These are phyloP conservation scores for Didymodactylos carnosus DNA, from an alignment of 2,888 invertebrate genomes.

Conservation along the genomic window DNA sequence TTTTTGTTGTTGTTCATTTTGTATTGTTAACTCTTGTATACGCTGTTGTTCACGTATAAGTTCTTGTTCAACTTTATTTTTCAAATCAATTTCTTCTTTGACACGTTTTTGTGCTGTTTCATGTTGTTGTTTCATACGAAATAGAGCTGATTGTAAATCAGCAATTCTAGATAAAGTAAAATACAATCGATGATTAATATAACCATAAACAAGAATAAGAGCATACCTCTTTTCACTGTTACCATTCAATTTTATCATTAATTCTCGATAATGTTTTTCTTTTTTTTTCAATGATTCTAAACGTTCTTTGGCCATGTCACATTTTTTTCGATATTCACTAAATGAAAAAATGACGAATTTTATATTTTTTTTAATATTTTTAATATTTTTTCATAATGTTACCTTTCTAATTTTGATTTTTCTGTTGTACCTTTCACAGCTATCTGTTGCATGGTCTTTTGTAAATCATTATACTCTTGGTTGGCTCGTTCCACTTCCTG, in stretches of 20 bases:
- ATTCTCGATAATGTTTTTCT: slow-evolving; percentile 27
- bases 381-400: slow-evolving; percentile 3
- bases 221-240: slow-evolving; percentile 30
- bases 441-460: slow-evolving; percentile 24
- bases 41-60: slow-evolving; percentile 29
- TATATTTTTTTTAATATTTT: background rate
- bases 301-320: slow-evolving; percentile 26
- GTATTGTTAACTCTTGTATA: slow-evolving; percentile 28
- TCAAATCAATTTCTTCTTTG: slow-evolving; percentile 30
- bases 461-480: slow-evolving; percentile 24
- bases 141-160: slow-evolving; percentile 26
- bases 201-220: background rate
- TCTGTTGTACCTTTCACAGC: slow-evolving; percentile 23
- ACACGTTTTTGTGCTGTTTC: slow-evolving; percentile 25
- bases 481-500: slow-evolving; percentile 26
- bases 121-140: slow-evolving; percentile 29
- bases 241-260: slow-evolving; percentile 25
- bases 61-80: slow-evolving; percentile 29
- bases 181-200: background rate
- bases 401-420: slow-evolving; percentile 26
- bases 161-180: slow-evolving; percentile 21
- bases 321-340: slow-evolving; percentile 30
- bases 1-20: slow-evolving; percentile 31
- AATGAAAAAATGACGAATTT: background rate
- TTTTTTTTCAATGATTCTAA: slow-evolving; percentile 26